Evolutionary conservation across 1,140 invertebrate genomes (phyloP), one percentile per base, ranked within the genome.

Genomic region (Pachyrhynchus sulphureomaculatus): DNA sequence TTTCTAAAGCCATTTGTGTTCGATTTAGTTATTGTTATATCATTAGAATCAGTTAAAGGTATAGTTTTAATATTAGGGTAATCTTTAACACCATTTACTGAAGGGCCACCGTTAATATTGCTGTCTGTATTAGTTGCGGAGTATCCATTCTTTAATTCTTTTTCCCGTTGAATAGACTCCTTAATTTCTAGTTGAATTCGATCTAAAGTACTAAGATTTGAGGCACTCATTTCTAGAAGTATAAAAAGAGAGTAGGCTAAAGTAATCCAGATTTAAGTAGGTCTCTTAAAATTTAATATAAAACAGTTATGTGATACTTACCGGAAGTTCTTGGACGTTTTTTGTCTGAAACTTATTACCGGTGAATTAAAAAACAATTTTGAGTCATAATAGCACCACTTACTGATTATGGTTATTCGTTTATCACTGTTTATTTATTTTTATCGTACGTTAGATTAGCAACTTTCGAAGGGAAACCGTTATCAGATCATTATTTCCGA

Each of bases 131-230:
- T 45, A 39, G 37, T 2, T 45, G 37, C 41, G 26, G 52, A 44
- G 24, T 62, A 54, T 10, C 42, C 64, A 37, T 39, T 65, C 51
- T 65, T 68, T 49, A 75, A 57, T 59, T 76, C 75, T 23, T 72
- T 69, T 64, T 76, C 75, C 32, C 74, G 61, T 52, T 72, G 59
- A 8, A 75, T 45, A 23, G 67, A 69, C 58, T 76, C 74, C 26
- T 68, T 67, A 23, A 76, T 76, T 72, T 76, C 75, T n/a, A 64
- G 68, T 51, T 76, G 75, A 24, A 76, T 76, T 24, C 68, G 64
- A 42, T 72, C 63, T 36, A 76, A 54, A 17, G 75, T 75, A 20
- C 64, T 64, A 32, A 70, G 66, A 49, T 66, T 64, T 20, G 66
- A 64, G 18, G 62, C 42, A 48, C 63, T 67, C 70, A 74, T 74